Evolutionary conservation across 2,113 vertebrate genomes (phyloP).

Genomic region (Macroglossus sobrinus): DNA sequence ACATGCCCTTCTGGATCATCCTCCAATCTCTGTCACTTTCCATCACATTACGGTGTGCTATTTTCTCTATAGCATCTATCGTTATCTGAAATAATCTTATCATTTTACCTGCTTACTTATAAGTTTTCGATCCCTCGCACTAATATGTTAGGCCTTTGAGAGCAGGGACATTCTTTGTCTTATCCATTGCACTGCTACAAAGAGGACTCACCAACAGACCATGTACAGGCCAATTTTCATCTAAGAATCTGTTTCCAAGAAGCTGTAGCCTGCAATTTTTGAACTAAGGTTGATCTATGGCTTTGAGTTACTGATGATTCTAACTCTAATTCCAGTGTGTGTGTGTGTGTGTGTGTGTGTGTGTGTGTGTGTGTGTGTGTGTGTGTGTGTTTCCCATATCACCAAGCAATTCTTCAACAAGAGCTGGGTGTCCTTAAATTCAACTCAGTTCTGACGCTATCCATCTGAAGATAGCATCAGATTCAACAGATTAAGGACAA

Average conservation of each 20-base stretch:
- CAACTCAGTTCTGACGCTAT: no score
- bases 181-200: not conserved
- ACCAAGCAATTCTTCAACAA: not conserved
- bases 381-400: not conserved
- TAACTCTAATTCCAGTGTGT: not conserved
- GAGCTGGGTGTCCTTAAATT: no score
- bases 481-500: no score
- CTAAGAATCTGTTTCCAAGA: not conserved
- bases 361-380: not conserved
- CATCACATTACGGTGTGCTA: not conserved
- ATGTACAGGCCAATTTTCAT: not conserved
- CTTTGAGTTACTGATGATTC: not conserved
- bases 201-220: not conserved
- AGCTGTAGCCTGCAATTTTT: not conserved
- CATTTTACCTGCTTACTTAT: not conserved
- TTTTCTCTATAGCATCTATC: not conserved
- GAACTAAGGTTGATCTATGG: not conserved
- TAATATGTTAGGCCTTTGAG: not conserved
- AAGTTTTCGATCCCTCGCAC: not conserved
- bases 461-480: no score
- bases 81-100: not conserved
- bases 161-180: not conserved
- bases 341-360: not conserved
- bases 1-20: not conserved
- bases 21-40: not conserved